Evolutionary conservation across 2,888 invertebrate genomes (phyloP).

Genomic region (Scaptomyza polygonia): DNA sequence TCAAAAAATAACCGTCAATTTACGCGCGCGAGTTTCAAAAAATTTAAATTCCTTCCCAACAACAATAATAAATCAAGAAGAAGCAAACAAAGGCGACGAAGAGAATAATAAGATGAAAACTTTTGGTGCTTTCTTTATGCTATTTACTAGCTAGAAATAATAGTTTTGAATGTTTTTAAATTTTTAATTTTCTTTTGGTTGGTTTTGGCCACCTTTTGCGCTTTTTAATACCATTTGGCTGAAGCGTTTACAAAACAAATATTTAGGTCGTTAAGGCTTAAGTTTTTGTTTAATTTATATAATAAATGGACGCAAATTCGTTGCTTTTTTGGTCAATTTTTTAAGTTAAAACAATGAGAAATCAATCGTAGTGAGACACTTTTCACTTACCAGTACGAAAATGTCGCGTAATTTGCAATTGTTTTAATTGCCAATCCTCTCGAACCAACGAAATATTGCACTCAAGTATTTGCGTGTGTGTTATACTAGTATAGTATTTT

Average conservation of each 20-base stretch:
- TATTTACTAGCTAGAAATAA: not conserved
- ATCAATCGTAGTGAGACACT: conserved; percentile 77
- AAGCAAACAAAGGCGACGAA: conserved; percentile 24
- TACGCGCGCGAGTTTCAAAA: conserved; percentile 79
- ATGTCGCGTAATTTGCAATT: conserved; percentile 69
- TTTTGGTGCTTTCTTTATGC: conserved; percentile 1
- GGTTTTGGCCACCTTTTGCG: conserved; percentile 49
- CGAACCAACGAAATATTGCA: conserved; percentile 25
- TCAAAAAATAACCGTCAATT: conserved; percentile 80
- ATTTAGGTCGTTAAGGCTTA: conserved; percentile 76
- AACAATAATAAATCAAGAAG: conserved; percentile 34
- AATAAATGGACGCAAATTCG: conserved; percentile 77
- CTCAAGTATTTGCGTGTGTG: conserved; percentile 14
- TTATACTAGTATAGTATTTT: conserved; percentile 43
- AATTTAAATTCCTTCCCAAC: conserved; percentile 72
- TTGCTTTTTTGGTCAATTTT: conserved; percentile 57
- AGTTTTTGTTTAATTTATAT: conserved; percentile 80
- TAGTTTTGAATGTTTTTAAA: conserved; percentile 10
- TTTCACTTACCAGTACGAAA: conserved; percentile 81
- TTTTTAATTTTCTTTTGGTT: not conserved
- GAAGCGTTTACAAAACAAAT: conserved; percentile 17
- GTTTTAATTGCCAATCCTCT: conserved; percentile 65
- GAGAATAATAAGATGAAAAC: conserved; percentile 22
- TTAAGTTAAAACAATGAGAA: conserved; percentile 57
- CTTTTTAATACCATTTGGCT: conserved; percentile 26